Conservation (phyloP, 2,888 invertebrate genomes). For the Cremastinae sp. region DNA sequence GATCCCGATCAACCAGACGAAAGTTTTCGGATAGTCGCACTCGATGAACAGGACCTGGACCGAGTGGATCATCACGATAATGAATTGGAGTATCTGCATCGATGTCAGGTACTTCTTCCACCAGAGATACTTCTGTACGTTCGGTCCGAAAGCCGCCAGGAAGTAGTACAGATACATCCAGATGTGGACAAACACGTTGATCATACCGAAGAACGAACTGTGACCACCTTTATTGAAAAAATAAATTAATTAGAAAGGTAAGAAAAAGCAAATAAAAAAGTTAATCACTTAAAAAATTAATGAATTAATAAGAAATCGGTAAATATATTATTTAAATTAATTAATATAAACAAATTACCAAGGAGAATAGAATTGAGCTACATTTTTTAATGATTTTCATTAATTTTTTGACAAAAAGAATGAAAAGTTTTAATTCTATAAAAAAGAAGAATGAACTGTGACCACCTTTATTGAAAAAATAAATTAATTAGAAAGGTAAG, state of each 20-base stretch:
- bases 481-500: not conserved
- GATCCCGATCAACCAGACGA: constrained; percentile 94
- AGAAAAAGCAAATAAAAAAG: not conserved
- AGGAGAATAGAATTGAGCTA: too few species aligned
- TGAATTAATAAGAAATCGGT: too few species aligned
- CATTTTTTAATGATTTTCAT: too few species aligned
- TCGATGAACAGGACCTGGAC: constrained; percentile 87
- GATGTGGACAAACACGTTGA: constrained; percentile 97
- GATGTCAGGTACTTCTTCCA: constrained; percentile 97
- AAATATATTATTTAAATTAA: too few species aligned
- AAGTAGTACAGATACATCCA: constrained; percentile 97
- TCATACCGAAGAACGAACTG: constrained; percentile 94
- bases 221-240: constrained; percentile 87
- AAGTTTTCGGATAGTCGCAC: constrained; percentile 93
- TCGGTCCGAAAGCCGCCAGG: constrained; percentile 93
- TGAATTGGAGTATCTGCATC: constrained; percentile 95
- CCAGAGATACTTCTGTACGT: constrained; percentile 93
- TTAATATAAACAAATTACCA: too few species aligned
- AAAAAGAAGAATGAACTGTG: constrained; percentile 97
- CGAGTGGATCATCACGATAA: constrained; percentile 92
- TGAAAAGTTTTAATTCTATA: too few species aligned
- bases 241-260: constrained; percentile 2
- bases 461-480: constrained; percentile 84
- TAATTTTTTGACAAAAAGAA: too few species aligned
- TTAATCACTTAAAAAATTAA: too few species aligned